Base-by-base conservation (phyloP, 1,140 invertebrate genomes). In the Plodia interpunctella region DNA sequence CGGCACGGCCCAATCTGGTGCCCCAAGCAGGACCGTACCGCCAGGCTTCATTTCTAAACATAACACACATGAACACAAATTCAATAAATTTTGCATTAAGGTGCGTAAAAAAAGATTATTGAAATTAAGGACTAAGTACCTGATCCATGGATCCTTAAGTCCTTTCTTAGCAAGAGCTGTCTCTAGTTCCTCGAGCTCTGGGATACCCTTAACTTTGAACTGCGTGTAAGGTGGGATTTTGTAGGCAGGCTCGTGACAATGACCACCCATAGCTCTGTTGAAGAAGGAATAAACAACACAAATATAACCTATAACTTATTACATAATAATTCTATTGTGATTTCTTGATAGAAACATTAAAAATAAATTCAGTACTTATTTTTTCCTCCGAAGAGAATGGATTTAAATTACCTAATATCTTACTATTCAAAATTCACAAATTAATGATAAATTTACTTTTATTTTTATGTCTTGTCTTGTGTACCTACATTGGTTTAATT, bases 141-240 rank as follows among this genome's bases (percentile, higher is more conserved):
- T 93, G 13, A 96, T 86, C 96, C 96, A 97, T 1, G 96, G 96
- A 88, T 97, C 95, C 66, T 93, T 94, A 0, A 97, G 80, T 17
- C 96, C 95, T 74, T 92, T 91, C 28, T 90, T 76, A 0, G 92
- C 94, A 21, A 97, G 87, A 4, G 90, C 88, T 60, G 91, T 78
- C 82, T 94, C 90, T 0, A 94, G 80, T 57, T 88, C 80, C 60
- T 93, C 76, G 17, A 97, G 78, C 68, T 94, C 82, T 10, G 93
- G 92, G 32, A 87, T 84, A 11, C 90, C 87, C 71, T 95, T 90
- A 0, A 95, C 91, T 79, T 94, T 94, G 73, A 95, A 97, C 18
- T 91, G 92, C 59, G 86, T 91, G 67, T 93, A 94, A 78, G 93
- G 92, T 0, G 95, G 95, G 30, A 96, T 77, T 78, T 88, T 90